phyloP scores from a whole-genome alignment of 2,797 vertebrate genomes.

The Valencia hispanica region DNA sequence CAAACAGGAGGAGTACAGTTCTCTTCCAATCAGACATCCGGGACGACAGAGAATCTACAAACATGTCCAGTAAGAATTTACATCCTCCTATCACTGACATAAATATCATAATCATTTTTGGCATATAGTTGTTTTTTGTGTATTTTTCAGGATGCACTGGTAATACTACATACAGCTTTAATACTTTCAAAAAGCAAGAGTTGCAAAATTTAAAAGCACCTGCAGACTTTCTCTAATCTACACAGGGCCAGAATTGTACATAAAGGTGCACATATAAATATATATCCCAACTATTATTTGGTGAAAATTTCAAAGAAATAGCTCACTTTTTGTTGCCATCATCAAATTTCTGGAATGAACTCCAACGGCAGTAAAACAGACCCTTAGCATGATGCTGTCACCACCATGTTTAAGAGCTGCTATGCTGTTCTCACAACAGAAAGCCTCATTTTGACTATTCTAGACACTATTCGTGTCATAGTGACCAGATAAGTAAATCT shows the following conservation, averaged over 20 bases:
- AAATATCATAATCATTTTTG: neutral
- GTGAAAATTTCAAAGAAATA: neutral
- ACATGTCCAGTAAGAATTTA: neutral
- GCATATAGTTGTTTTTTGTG: neutral
- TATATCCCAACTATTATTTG: neutral
- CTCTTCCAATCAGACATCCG: no score
- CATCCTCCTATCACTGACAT: neutral
- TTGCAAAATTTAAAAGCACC: neutral
- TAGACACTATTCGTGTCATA: no score
- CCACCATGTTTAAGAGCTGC: no score
- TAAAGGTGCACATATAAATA: neutral
- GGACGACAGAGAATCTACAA: neutral
- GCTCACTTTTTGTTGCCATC: neutral
- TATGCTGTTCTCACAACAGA: no score
- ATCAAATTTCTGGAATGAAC: no score
- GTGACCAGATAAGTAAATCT: no score
- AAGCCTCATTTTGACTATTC: no score
- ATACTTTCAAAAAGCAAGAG: no score
- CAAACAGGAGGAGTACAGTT: neutral
- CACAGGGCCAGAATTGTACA: neutral
- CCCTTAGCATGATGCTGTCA: no score
- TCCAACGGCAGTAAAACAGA: no score
- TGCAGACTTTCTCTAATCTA: neutral
- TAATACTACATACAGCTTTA: no score
- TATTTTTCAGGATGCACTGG: no score